Conservation (phyloP, 2,797 vertebrate species). For the Peromyscus nudipes region DNA sequence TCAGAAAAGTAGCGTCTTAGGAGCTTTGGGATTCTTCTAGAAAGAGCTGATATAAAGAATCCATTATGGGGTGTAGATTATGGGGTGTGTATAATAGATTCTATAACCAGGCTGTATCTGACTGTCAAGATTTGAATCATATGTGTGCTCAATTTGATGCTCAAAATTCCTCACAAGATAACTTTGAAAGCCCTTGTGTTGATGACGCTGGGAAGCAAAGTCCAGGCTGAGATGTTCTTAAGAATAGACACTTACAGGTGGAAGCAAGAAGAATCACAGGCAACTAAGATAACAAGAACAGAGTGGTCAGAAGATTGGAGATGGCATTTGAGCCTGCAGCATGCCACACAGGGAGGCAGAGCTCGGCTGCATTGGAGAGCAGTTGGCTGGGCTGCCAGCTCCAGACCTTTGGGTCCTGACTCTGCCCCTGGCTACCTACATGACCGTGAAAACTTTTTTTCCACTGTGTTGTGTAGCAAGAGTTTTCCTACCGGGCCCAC, state of each 20-base stretch:
- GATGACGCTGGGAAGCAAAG: neutral
- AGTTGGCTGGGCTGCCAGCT: neutral
- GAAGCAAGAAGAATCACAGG: neutral
- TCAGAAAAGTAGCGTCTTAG: neutral
- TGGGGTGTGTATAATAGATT: neutral
- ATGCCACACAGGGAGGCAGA: too few relatives aligned
- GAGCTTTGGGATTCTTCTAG: neutral
- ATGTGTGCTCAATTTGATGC: neutral
- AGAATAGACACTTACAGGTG: neutral
- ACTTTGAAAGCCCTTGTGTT: neutral
- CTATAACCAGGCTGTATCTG: neutral
- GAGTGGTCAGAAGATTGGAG: neutral
- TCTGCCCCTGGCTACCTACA: neutral
- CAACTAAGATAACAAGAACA: neutral
- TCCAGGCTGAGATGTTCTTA: neutral
- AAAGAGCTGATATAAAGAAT: neutral
- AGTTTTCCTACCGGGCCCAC: too few relatives aligned
- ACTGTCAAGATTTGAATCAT: neutral
- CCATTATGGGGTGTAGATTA: neutral
- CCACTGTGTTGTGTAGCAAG: too few relatives aligned
- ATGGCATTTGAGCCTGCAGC: neutral
- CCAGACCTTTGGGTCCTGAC: neutral
- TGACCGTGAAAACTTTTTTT: neutral
- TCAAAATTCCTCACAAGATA: conserved; percentile 10
- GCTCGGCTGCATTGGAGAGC: neutral